Conservation (phyloP, 2,888 invertebrate genomes). For the Acleris holmiana region DNA sequence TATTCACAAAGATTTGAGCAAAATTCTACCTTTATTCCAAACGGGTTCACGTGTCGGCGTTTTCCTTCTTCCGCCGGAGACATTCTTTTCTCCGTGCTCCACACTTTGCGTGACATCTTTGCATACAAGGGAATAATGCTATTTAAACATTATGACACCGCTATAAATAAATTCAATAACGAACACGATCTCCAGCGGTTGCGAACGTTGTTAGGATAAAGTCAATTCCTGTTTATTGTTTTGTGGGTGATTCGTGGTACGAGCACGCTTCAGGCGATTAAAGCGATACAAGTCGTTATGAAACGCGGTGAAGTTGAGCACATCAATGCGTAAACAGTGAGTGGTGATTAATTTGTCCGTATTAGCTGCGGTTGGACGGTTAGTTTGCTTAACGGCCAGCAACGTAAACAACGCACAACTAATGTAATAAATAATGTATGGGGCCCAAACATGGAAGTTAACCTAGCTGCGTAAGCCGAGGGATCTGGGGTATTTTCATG, state of each 20-base stretch:
- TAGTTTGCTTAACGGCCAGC: conserved; percentile 69
- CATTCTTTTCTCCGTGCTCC: conserved; percentile 41
- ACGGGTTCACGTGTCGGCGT: conserved; percentile 44
- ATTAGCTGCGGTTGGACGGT: conserved; percentile 56
- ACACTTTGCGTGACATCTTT: conserved; percentile 24
- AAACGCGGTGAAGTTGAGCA: conserved; percentile 21
- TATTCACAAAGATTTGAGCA: conserved; percentile 8
- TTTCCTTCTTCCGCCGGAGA: conserved; percentile 45
- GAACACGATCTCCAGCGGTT: background rate
- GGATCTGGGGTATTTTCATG: conserved; percentile 78
- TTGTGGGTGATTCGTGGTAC: conserved; percentile 3
- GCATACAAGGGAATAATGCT: conserved; percentile 20
- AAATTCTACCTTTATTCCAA: conserved; percentile 12
- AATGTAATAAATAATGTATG: conserved; percentile 81
- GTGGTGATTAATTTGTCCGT: conserved; percentile 63
- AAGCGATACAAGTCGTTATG: background rate
- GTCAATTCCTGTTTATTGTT: conserved; percentile 6
- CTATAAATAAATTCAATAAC: conserved; percentile 9
- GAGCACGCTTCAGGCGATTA: background rate
- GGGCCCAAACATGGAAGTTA: conserved; percentile 76
- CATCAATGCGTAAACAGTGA: conserved; percentile 48
- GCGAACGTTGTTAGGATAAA: background rate
- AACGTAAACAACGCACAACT: conserved; percentile 73
- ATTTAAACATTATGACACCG: conserved; percentile 20
- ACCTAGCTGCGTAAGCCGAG: conserved; percentile 64